A percentile compares a stretch with the other conserved stretches of the same genome.
These are phyloP conservation scores for Nineta flava DNA, from an alignment of 2,888 invertebrate genomes.

Conservation along the genomic window DNA sequence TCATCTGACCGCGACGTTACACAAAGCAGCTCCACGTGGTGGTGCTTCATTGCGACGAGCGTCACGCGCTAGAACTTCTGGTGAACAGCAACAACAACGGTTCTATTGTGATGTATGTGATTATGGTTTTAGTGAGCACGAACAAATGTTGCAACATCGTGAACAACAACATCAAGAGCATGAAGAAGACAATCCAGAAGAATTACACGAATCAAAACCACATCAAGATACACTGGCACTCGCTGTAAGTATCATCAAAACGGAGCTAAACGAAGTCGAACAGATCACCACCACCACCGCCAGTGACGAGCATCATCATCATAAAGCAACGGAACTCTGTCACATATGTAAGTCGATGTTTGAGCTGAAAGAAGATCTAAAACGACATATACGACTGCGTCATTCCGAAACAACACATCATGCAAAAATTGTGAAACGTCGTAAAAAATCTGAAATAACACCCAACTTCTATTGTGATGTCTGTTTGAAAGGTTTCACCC, in stretches of 20 bases:
- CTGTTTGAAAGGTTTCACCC: slow-evolving; percentile 22
- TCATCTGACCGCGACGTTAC: slow-evolving; percentile 10
- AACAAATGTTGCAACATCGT: slow-evolving; percentile 12
- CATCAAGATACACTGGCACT: slow-evolving; percentile 1
- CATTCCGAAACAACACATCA: slow-evolving; percentile 3
- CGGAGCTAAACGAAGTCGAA: not conserved
- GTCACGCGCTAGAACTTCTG: too few relatives aligned
- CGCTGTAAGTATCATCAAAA: not conserved
- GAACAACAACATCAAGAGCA: not conserved
- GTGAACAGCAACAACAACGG: not conserved
- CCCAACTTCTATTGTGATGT: slow-evolving; percentile 20
- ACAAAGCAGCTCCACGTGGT: slow-evolving; percentile 3
- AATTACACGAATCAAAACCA: not conserved
- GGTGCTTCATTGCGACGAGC: slow-evolving; percentile 7
- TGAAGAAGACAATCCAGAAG: not conserved
- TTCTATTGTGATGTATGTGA: slow-evolving; percentile 13
- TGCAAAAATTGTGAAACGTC: slow-evolving; percentile 10
- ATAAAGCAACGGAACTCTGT: not conserved
- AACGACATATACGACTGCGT: not conserved
- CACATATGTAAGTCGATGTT: not conserved
- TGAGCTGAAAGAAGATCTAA: not conserved
- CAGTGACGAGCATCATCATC: too few relatives aligned
- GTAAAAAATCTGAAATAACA: slow-evolving; percentile 20
- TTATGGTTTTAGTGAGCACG: slow-evolving; percentile 11
- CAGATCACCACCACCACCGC: not conserved